Evolutionary conservation across 2,888 invertebrate genomes (phyloP).

Genomic region (Azorinus chamasolen): DNA sequence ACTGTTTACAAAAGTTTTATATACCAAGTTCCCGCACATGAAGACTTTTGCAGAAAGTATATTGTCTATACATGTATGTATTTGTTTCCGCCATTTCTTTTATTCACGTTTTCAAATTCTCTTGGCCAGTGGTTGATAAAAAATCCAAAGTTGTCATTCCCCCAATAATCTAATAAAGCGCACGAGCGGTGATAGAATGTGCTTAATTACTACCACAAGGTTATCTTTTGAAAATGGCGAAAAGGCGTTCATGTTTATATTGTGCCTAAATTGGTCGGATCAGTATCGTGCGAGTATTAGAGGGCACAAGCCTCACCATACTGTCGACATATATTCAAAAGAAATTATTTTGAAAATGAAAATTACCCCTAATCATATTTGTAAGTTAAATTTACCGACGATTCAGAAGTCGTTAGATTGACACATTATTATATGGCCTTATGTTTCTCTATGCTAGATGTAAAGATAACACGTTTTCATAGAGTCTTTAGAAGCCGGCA

Average conservation of each 20-base stretch:
- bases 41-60: too few species aligned
- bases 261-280: slow-evolving; percentile 4
- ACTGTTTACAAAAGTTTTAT: too few species aligned
- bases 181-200: slow-evolving; percentile 55
- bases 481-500: neutral
- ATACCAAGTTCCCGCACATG: too few species aligned
- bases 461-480: slow-evolving; percentile 39
- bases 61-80: too few species aligned
- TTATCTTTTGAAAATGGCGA: slow-evolving; percentile 16
- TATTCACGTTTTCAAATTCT: too few species aligned
- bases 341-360: slow-evolving; percentile 67
- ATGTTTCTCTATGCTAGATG: slow-evolving; percentile 34
- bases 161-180: slow-evolving; percentile 20
- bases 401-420: neutral
- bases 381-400: slow-evolving; percentile 2
- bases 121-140: too few species aligned
- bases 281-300: slow-evolving; percentile 37
- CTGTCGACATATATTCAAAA: slow-evolving; percentile 58
- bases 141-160: too few species aligned
- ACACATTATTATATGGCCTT: neutral
- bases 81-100: too few species aligned
- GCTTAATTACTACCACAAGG: slow-evolving; percentile 53
- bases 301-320: slow-evolving; percentile 53
- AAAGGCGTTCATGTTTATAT: too few species aligned
- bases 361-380: slow-evolving; percentile 61